Base-by-base conservation (phyloP, 2,113 vertebrate genomes). In the Periophthalmodon schlosseri region DNA sequence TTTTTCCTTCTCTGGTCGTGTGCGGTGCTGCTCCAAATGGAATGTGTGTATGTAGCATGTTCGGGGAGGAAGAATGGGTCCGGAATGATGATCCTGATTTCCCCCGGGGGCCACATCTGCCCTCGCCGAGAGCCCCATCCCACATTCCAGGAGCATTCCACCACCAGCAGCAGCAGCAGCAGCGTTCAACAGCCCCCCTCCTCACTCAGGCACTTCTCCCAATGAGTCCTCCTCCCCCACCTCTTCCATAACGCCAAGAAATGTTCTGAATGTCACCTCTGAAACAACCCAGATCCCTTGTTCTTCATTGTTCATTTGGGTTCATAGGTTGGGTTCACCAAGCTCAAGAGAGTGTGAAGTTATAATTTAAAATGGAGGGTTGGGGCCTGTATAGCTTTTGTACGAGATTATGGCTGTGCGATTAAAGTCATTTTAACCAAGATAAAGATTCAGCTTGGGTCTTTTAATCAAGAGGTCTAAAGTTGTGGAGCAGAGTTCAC, bases 31-130 rank as follows among this genome's bases (percentile, higher is more conserved):
- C 67, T 83, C 80, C 74, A 70, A 69, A 63, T 78, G 77, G 77
- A 81, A 84, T 80, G 65, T 76, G 67, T 68, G 69, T 60, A 10
- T 58, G 67, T 68, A 78, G 77, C 69, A 44, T 79, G 67, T 56
- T 76, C 52, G 5, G 66, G 70, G 50, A 34, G 72, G 74, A 15
- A 28, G 57, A 14, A 24, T 60, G 57, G 13, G 10, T 73, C 56
- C 71, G 69, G 88, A 88, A 88, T 83, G 88, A 90, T 84, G 82
- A 88, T 84, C 85, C 85, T 81, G 88, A 90, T 88, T 92, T 88
- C 84, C 88, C 88, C 68, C 0, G 73, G 69, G 57, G 86, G 88
- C 83, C 76, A 87, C 86, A 91, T 90, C 86, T 89, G 87, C 81
- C 81, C 84, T 79, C 9, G 23, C 66, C 76, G 44, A 72, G 83